Conservation (phyloP, 2,797 vertebrate genomes). For the Lepidocolaptes lacrymiger region DNA sequence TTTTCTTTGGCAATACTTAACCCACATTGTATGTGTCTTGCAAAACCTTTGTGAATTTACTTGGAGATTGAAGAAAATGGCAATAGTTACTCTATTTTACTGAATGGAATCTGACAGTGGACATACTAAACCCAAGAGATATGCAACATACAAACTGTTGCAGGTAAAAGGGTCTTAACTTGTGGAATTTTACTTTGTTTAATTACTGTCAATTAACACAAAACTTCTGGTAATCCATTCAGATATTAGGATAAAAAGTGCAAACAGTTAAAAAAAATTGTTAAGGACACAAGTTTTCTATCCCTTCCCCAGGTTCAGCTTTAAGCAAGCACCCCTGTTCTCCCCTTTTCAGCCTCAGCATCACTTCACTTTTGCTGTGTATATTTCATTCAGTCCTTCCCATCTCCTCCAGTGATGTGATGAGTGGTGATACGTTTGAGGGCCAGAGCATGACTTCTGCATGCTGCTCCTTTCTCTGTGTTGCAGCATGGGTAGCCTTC, state of each 20-base stretch:
- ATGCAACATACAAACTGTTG: fast-evolving
- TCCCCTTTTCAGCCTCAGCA: background rate
- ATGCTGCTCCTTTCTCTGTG: fast-evolving
- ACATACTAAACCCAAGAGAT: background rate
- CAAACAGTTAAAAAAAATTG: background rate
- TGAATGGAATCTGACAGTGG: background rate
- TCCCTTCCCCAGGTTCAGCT: background rate
- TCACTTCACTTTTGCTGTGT: background rate
- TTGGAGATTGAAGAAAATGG: background rate
- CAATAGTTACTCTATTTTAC: background rate
- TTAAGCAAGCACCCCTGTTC: background rate
- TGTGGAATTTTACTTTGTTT: background rate
- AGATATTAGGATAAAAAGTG: background rate
- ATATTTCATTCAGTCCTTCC: fast-evolving
- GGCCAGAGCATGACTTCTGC: fast-evolving
- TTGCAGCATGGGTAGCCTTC: background rate
- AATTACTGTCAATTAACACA: background rate
- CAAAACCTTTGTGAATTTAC: background rate
- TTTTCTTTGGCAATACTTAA: background rate
- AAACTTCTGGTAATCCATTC: background rate
- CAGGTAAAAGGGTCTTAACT: background rate
- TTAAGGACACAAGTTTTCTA: background rate
- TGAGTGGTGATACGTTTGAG: background rate
- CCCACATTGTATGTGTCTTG: background rate
- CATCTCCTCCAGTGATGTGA: background rate